Percentiles rank a stretch among this genome's conserved stretches.
Evolutionary conservation across 2,797 vertebrate genomes (phyloP).

Genomic region (Silurus lanzhouensis): DNA sequence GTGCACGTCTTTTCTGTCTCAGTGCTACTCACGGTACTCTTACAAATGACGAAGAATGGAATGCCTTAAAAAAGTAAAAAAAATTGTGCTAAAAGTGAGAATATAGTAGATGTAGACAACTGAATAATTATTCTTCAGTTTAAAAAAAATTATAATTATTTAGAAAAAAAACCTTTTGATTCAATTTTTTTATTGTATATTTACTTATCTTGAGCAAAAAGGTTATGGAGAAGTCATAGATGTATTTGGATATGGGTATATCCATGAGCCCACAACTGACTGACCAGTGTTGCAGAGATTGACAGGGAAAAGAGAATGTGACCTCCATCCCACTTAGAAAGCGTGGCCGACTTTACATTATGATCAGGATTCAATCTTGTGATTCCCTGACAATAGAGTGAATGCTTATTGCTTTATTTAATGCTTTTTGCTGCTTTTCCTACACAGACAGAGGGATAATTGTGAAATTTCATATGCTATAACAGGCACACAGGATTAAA

Average conservation of each 20-base stretch:
- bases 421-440: background rate
- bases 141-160: background rate
- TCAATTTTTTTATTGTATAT: background rate
- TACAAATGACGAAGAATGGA: no score
- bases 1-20: background rate
- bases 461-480: background rate
- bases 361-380: background rate
- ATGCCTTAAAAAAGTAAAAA: background rate
- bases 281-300: background rate
- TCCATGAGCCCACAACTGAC: background rate
- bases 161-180: background rate
- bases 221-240: background rate
- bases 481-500: background rate
- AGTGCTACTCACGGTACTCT: background rate
- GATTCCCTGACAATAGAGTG: background rate
- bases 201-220: background rate
- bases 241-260: background rate
- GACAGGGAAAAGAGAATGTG: background rate
- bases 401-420: background rate
- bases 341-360: background rate
- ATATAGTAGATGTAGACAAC: no score
- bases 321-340: background rate
- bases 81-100: background rate
- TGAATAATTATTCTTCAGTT: background rate
- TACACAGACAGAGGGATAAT: background rate